Conservation (phyloP, 2,113 vertebrate genomes). For the Chrysochloris asiatica region DNA sequence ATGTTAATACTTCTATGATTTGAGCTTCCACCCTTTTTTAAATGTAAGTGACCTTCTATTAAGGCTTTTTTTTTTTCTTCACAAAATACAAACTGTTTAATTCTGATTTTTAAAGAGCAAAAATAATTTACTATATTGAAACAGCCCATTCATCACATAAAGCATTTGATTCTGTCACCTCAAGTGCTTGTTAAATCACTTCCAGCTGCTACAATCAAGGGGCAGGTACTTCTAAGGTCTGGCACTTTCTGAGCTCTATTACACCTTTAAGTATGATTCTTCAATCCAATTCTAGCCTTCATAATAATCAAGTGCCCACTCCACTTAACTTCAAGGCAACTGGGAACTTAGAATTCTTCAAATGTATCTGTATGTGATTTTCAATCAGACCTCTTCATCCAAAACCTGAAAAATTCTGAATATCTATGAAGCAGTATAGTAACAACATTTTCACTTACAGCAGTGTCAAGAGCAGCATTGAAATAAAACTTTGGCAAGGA, state of each 20-base stretch:
- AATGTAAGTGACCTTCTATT: slow-evolving; percentile 19
- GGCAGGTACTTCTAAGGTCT: slow-evolving; percentile 87
- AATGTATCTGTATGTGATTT: slow-evolving; percentile 84
- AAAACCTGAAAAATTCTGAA: slow-evolving; percentile 81
- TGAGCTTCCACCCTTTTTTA: slow-evolving; percentile 36
- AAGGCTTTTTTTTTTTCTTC: slow-evolving; percentile 50
- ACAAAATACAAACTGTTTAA: slow-evolving; percentile 83
- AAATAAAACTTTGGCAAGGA: slow-evolving; percentile 65
- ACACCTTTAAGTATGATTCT: slow-evolving; percentile 87
- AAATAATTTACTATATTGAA: slow-evolving; percentile 87
- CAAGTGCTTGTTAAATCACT: slow-evolving; percentile 90
- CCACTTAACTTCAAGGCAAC: slow-evolving; percentile 86
- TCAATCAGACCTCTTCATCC: slow-evolving; percentile 87
- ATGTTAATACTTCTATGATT: neutral
- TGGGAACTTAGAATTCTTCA: slow-evolving; percentile 82
- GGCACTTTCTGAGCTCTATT: slow-evolving; percentile 86
- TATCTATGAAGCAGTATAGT: slow-evolving; percentile 78
- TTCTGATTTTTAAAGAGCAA: slow-evolving; percentile 88
- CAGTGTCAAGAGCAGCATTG: slow-evolving; percentile 41
- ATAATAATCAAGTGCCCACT: slow-evolving; percentile 90
- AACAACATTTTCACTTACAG: slow-evolving; percentile 74
- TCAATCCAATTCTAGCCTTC: slow-evolving; percentile 87
- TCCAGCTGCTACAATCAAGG: slow-evolving; percentile 90
- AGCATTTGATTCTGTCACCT: slow-evolving; percentile 88
- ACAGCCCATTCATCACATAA: slow-evolving; percentile 88